Percentiles rank a stretch among this genome's conserved stretches.
These are phyloP conservation scores for Micropterix aruncella DNA, from an alignment of 2,888 invertebrate species.

Conservation along the genomic window DNA sequence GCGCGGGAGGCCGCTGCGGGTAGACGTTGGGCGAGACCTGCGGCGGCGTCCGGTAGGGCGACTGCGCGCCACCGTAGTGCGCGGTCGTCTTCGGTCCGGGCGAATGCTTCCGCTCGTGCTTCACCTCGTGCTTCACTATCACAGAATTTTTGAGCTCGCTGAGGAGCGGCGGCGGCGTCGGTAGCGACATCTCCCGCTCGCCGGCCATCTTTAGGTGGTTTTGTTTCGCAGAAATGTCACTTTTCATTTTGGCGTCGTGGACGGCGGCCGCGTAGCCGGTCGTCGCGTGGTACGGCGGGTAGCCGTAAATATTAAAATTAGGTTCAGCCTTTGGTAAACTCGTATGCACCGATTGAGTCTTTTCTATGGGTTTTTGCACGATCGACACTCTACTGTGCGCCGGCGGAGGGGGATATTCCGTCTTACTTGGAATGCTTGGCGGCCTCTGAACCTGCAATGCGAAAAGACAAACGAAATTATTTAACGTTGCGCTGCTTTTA, in stretches of 20 bases:
- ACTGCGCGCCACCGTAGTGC: slow-evolving; percentile 39
- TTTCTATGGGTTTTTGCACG: slow-evolving; percentile 18
- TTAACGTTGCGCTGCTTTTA: too few species aligned
- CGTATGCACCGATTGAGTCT: slow-evolving; percentile 16
- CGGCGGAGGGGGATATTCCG: slow-evolving; percentile 28
- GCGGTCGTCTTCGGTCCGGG: slow-evolving; percentile 38
- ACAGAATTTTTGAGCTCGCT: slow-evolving; percentile 61
- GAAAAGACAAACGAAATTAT: slow-evolving; percentile 3
- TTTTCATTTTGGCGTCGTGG: slow-evolving; percentile 48
- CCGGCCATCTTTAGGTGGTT: slow-evolving; percentile 13
- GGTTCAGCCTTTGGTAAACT: slow-evolving; percentile 47
- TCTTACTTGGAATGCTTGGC: slow-evolving; percentile 23
- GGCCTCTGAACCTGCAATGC: slow-evolving; percentile 17
- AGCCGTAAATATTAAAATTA: slow-evolving; percentile 51
- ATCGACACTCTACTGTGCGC: slow-evolving; percentile 22
- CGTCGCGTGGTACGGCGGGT: slow-evolving; percentile 41
- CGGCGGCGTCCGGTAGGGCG: slow-evolving; percentile 36
- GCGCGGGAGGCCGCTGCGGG: slow-evolving; percentile 16
- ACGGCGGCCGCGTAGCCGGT: slow-evolving; percentile 21
- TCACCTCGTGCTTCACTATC: slow-evolving; percentile 65
- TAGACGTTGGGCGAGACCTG: slow-evolving; percentile 27
- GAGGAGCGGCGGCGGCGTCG: slow-evolving; percentile 52
- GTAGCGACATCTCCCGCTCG: slow-evolving; percentile 25
- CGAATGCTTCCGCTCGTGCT: slow-evolving; percentile 37
- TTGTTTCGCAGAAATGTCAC: slow-evolving; percentile 28